Base-by-base conservation (phyloP, 1,140 invertebrate species). In the Papilio xuthus region DNA sequence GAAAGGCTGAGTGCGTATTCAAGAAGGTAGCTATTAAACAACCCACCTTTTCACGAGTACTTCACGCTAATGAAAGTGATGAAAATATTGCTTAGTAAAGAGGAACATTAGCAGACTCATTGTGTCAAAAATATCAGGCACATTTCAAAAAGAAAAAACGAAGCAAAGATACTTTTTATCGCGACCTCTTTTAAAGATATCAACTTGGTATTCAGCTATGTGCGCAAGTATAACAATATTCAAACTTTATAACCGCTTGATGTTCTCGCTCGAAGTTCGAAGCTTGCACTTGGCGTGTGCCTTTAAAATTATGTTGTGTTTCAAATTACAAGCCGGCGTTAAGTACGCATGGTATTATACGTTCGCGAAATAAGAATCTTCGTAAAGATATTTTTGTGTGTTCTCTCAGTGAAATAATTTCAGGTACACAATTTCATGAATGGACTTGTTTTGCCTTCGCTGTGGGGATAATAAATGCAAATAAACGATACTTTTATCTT, bases 1-100 rank as follows among this genome's bases (percentile, higher is more conserved):
- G 28, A 37, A 69, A 18, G 15, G 67, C 60, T 67, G 60, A 67
- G 60, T 15, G 56, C 20, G 60, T 28, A 67, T 67, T 67, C 60
- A 28, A 67, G 60, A 26, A 67, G 60, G 26, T 63, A 13, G 23
- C 56, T 23, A 67, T 41, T 70, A 70, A 23, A 28, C 28, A 70
- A 32, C 18, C 32, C 37, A 73, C 71, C 71, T 73, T 73, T 73
- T 73, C 71, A 73, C 6, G 69, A 42, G 71, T 73, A 47, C 37
- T 42, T 47, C 71, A 42, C 37, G 71, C 41, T 73, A 73, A 47
- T 73, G 71, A 73, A 73, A 73, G 37, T 73, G 71, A 73, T 73
- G 71, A 73, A 73, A 71, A 73, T 73, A 47, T 73, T 73, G 71
- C 71, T 73, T 47, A 73, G 41, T 73, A 44, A 73, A 73, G 20